Conservation (phyloP, 2,797 vertebrate genomes). For the Acrocephalus scirpaceus region DNA sequence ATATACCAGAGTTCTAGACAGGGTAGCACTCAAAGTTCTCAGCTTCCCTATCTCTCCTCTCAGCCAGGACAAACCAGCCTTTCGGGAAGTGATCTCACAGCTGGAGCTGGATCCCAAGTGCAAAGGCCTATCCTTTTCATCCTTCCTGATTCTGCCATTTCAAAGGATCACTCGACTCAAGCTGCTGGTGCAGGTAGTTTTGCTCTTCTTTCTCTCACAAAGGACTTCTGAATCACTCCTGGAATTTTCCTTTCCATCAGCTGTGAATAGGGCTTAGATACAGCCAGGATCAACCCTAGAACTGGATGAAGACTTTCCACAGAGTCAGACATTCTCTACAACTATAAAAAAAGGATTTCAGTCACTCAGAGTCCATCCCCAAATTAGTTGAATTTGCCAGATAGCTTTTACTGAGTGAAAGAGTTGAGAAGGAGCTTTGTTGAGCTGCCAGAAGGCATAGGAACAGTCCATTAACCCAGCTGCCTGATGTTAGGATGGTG, state of each 20-base stretch:
- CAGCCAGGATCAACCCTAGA: rapidly evolving
- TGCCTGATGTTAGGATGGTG: not conserved
- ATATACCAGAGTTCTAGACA: not conserved
- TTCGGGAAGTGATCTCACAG: slow-evolving; percentile 86
- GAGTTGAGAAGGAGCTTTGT: not conserved
- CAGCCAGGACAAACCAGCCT: slow-evolving; percentile 90
- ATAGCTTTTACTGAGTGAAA: not conserved
- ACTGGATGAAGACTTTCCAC: not conserved
- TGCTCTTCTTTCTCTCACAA: not conserved
- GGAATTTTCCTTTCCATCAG: not conserved
- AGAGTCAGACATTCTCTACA: not conserved
- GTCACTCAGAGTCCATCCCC: not conserved
- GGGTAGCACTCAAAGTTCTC: not conserved
- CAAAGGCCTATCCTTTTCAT: slow-evolving; percentile 91
- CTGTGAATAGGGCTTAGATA: not conserved
- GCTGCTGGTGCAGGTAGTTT: slow-evolving; percentile 88
- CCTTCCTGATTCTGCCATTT: slow-evolving; percentile 96
- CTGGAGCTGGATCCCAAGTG: slow-evolving; percentile 90
- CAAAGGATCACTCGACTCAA: slow-evolving; percentile 96
- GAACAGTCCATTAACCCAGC: not conserved
- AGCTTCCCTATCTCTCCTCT: not conserved
- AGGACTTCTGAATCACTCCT: not conserved
- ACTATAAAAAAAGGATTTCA: not conserved
- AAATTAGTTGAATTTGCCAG: not conserved
- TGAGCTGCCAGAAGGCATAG: not conserved